A percentile compares a stretch with the other conserved stretches of the same genome.
Evolutionary conservation across 1,140 invertebrate species (phyloP).

Genomic region (Drosophila lacertosa): DNA sequence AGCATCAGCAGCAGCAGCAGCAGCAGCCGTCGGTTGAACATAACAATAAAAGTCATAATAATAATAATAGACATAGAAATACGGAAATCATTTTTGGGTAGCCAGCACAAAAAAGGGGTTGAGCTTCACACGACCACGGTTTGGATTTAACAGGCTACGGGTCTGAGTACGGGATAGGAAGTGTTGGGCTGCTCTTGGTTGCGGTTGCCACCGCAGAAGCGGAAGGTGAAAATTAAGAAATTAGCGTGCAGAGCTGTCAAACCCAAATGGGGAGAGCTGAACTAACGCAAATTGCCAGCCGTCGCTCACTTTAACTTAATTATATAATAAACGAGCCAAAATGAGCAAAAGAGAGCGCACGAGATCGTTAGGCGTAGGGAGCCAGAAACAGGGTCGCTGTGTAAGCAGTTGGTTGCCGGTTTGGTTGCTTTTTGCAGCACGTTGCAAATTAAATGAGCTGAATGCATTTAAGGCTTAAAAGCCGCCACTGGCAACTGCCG

Average conservation of each 20-base stretch:
- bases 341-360: neutral
- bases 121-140: conserved; percentile 63
- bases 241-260: conserved; percentile 56
- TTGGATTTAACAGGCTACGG: conserved; percentile 21
- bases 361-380: neutral
- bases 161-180: neutral
- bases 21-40: conserved; percentile 24
- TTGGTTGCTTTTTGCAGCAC: conserved; percentile 45
- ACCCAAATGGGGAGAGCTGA: conserved; percentile 45
- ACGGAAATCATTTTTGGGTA: conserved; percentile 72
- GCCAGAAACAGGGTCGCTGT: neutral
- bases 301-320: conserved; percentile 80
- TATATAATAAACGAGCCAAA: conserved; percentile 66
- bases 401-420: neutral
- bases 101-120: conserved; percentile 31
- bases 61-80: conserved; percentile 72
- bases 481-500: conserved; percentile 39
- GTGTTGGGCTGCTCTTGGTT: too few relatives aligned
- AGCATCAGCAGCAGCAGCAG: conserved; percentile 17
- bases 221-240: conserved; percentile 84
- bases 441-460: conserved; percentile 75
- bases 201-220: conserved; percentile 57
- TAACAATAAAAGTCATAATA: conserved; percentile 81
- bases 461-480: conserved; percentile 72
- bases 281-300: conserved; percentile 62